These are phyloP conservation scores for Boleophthalmus pectinirostris DNA, from an alignment of 2,113 vertebrate species.

Conservation along the genomic window DNA sequence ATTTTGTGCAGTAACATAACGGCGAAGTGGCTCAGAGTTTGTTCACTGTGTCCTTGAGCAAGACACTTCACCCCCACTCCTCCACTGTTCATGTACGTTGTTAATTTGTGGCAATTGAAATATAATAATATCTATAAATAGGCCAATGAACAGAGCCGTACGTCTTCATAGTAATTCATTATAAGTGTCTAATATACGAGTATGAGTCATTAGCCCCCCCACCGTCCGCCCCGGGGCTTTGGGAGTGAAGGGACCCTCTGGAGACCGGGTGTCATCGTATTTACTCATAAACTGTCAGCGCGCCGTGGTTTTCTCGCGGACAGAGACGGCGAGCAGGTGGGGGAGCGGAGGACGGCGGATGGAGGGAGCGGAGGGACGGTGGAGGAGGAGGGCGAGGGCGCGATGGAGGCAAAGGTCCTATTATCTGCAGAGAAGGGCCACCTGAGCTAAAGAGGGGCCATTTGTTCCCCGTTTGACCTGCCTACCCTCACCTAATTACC, in stretches of 20 bases:
- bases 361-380: too few species aligned
- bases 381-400: constrained; percentile 56
- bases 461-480: constrained; percentile 87
- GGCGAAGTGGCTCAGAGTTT: too few species aligned
- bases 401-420: constrained; percentile 65
- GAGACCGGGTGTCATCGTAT: background rate
- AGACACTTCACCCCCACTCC: too few species aligned
- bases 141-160: background rate
- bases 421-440: constrained; percentile 75
- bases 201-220: background rate
- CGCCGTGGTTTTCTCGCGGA: background rate
- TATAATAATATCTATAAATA: background rate
- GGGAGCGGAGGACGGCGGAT: constrained; percentile 63
- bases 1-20: too few species aligned
- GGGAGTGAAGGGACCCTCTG: background rate
- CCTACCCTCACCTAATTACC: constrained; percentile 87
- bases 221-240: constrained; percentile 5
- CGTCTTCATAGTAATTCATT: background rate
- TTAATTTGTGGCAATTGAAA: background rate
- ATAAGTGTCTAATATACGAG: background rate
- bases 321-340: constrained; percentile 34
- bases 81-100: background rate
- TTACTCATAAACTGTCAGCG: constrained; percentile 2
- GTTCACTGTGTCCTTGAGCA: background rate
- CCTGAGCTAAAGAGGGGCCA: constrained; percentile 84